A percentile compares a stretch with the other conserved stretches of the same genome.
Conservation (phyloP, 1,140 invertebrate genomes). For the Apis florea region DNA sequence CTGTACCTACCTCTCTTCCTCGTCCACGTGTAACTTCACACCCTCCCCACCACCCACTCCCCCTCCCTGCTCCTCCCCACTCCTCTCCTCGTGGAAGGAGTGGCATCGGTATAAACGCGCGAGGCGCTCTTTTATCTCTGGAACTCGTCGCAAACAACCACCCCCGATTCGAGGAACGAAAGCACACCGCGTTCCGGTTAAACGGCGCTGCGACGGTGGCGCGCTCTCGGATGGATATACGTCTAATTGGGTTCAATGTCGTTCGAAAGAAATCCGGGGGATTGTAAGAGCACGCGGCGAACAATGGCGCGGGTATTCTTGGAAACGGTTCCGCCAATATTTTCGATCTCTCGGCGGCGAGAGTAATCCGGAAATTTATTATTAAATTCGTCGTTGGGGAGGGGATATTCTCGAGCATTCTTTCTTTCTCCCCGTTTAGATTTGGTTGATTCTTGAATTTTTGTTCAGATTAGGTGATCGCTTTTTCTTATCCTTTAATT, state of each 20-base stretch:
- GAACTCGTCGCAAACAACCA: slow-evolving; percentile 2
- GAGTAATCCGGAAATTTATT: background rate
- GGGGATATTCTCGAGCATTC: too few relatives aligned
- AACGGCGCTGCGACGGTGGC: slow-evolving; percentile 1
- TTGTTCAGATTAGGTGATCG: too few relatives aligned
- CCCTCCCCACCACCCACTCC: slow-evolving; percentile 46
- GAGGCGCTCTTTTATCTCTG: slow-evolving; percentile 23
- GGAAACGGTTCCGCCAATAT: background rate
- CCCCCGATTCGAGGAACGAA: slow-evolving; percentile 13
- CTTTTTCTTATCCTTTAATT: too few relatives aligned
- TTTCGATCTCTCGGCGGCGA: background rate
- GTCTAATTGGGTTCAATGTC: slow-evolving; percentile 46
- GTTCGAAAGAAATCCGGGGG: slow-evolving; percentile 26
- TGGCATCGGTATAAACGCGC: slow-evolving; percentile 50
- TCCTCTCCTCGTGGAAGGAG: slow-evolving; percentile 24
- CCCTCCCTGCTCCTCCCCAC: slow-evolving; percentile 22
- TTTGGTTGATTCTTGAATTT: too few relatives aligned
- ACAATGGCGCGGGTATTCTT: background rate
- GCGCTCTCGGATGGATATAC: slow-evolving; percentile 6
- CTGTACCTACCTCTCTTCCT: background rate
- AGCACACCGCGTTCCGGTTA: slow-evolving; percentile 7
- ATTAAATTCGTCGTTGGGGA: too few relatives aligned
- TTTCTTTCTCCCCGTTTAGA: too few relatives aligned
- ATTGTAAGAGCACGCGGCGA: background rate
- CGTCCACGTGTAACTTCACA: slow-evolving; percentile 60